A percentile compares a stretch with the other conserved stretches of the same genome.
These are phyloP conservation scores for Phaethon lepturus DNA, from an alignment of 2,113 vertebrate species.

Conservation along the genomic window DNA sequence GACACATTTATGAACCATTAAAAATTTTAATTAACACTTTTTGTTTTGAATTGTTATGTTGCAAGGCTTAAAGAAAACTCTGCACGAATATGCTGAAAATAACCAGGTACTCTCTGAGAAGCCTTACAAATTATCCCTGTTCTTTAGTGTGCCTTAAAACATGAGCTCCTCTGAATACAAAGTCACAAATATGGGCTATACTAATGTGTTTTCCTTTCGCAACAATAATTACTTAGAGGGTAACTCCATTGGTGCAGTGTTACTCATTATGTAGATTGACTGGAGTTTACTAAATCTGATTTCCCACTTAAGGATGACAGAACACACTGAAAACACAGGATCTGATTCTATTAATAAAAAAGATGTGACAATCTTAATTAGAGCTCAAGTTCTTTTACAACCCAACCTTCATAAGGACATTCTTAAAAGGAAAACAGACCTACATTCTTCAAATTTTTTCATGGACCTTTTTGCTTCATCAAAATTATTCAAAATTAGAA, in stretches of 20 bases:
- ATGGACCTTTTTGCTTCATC: neutral
- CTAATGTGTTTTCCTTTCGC: neutral
- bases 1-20: neutral
- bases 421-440: neutral
- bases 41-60: neutral
- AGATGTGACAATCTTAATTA: neutral
- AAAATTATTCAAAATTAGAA: neutral
- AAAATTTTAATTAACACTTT: neutral
- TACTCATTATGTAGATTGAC: neutral
- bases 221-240: neutral
- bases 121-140: neutral
- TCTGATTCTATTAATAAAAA: neutral
- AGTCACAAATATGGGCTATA: neutral
- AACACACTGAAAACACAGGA: neutral
- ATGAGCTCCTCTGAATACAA: neutral
- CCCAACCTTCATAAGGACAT: neutral
- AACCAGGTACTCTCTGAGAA: neutral
- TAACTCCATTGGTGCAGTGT: neutral
- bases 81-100: neutral
- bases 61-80: neutral
- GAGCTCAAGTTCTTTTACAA: neutral
- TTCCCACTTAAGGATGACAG: neutral
- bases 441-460: neutral
- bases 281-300: neutral
- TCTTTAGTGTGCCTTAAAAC: neutral